Base-by-base conservation (phyloP, 2,888 invertebrate species). In the Brachypalpus laphriformis region DNA sequence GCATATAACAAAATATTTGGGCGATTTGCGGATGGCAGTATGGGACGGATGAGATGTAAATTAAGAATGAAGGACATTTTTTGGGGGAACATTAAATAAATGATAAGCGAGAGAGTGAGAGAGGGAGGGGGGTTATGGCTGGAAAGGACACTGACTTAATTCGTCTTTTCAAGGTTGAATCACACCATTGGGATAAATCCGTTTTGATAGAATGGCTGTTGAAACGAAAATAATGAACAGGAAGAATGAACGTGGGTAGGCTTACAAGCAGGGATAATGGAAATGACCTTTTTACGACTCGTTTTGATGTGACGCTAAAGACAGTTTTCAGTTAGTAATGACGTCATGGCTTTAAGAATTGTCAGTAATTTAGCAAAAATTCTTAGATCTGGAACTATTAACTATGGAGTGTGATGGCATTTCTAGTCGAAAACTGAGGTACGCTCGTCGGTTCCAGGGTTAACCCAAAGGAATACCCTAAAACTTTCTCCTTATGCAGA, bases 31-130 rank as follows among this genome's bases (percentile, higher is more conserved):
- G 14, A 42, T 25, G 25, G 40, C 42, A 37, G 34, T 18, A 72
- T 34, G 31, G 22, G 66, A 14, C 22, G n/a, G 25, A 54, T 20
- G 18, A 28, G 59, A 61, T 63, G 51, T 72, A 61, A 72, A 72
- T 54, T 63, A 40, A 22, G 49, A 63, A 42, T 31, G 42, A 72
- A 61, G 28, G 59, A 59, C 25, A 14, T 3, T 16, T 16, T 16
- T 20, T n/a, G 22, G 5, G 14, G 6, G 42, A 6, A 42, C 18
- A 28, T 61, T 28, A 42, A 61, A 61, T 42, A 25, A 61, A 61
- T n/a, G 40, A 42, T 14, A 54, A 16, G 54, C 16, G 18, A 7
- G n/a, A 7, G 7, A 8, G 16, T 3, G n/a, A n/a, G n/a, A 3
- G 14, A 9, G n/a, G 9, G 1, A 3, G 6, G 7, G 16, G 47